Percentiles rank a stretch among this genome's conserved stretches.
Evolutionary conservation across 2,888 invertebrate genomes (phyloP).

Genomic region (Sympetrum striolatum): DNA sequence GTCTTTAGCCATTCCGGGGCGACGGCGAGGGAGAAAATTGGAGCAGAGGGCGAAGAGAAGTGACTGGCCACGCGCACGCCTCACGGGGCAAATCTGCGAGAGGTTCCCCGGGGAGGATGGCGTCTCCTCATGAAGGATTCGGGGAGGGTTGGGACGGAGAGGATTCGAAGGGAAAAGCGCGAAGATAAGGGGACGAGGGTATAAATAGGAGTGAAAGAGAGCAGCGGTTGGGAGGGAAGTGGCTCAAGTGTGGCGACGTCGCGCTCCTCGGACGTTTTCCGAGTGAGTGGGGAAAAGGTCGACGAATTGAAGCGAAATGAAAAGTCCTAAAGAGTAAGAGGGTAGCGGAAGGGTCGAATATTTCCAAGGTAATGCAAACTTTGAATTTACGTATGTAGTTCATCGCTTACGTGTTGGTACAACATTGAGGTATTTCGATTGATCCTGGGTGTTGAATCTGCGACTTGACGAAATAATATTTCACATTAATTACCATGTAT

Average conservation of each 20-base stretch:
- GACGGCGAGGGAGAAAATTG: neutral
- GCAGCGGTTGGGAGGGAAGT: neutral
- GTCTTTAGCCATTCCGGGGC: neutral
- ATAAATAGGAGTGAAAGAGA: too few species aligned
- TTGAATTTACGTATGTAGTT: neutral
- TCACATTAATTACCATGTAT: neutral
- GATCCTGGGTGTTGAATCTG: too few species aligned
- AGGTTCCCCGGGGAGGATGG: neutral
- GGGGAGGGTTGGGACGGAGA: neutral
- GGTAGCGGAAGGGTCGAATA: neutral
- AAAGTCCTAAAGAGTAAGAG: neutral
- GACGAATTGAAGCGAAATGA: neutral
- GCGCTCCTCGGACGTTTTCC: neutral
- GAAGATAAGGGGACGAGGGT: neutral
- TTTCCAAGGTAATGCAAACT: neutral
- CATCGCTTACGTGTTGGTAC: neutral
- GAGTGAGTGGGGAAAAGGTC: neutral
- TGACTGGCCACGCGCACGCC: neutral
- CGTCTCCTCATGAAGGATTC: neutral
- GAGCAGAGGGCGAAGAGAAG: neutral
- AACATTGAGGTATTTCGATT: neutral
- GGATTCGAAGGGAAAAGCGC: neutral
- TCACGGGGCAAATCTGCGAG: neutral
- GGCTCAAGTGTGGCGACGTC: neutral
- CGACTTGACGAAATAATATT: neutral